phyloP scores from a whole-genome alignment of 2,113 vertebrate species.

The Otolemur garnettii region DNA sequence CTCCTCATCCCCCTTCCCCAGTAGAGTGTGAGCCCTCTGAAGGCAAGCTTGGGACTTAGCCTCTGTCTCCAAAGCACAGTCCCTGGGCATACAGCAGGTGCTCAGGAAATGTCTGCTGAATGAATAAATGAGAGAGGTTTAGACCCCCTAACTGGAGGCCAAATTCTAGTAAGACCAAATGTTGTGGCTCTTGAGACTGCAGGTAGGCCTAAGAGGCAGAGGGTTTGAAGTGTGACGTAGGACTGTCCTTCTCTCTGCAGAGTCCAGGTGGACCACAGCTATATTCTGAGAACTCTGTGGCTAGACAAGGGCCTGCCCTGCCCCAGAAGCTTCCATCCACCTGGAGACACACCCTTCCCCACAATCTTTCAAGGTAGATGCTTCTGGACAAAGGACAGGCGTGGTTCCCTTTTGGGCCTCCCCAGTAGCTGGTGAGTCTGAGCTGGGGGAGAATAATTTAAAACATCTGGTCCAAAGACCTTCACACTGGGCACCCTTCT shows the following conservation, averaged over 20 bases:
- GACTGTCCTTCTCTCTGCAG: slow-evolving; percentile 55
- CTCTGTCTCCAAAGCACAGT: neutral
- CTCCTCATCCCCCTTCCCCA: no score
- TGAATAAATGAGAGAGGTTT: neutral
- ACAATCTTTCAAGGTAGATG: slow-evolving; percentile 42
- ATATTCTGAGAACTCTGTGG: slow-evolving; percentile 24
- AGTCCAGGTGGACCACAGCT: neutral
- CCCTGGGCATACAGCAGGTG: neutral
- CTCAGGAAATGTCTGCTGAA: neutral
- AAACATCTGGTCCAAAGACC: neutral
- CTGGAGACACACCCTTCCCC: slow-evolving; percentile 65
- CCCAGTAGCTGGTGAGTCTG: slow-evolving; percentile 24
- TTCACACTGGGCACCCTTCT: neutral
- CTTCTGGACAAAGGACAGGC: slow-evolving; percentile 47
- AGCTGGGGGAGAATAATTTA: neutral
- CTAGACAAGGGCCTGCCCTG: neutral
- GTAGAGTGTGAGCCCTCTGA: neutral
- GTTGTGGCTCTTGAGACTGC: neutral
- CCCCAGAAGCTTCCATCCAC: neutral
- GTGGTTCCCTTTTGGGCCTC: neutral
- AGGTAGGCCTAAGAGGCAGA: neutral
- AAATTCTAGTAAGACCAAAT: neutral
- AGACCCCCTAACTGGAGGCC: neutral
- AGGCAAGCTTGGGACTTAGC: neutral
- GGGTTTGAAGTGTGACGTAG: neutral